Base-by-base conservation (phyloP, 2,888 invertebrate species). In the Axea sp. region DNA sequence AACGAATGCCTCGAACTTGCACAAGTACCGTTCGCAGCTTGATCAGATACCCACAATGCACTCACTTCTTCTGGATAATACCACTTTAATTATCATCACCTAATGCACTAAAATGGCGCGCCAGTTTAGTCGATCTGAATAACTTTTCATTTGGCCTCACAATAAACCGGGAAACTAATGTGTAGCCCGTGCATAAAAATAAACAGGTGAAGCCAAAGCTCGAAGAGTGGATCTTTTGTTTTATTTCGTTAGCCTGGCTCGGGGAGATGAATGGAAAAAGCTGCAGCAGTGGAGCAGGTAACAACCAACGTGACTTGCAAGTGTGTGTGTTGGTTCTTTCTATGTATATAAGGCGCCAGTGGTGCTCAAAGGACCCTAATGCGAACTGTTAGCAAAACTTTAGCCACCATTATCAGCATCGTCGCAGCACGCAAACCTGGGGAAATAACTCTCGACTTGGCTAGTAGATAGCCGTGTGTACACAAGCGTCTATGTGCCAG, bases 401-500 rank as follows among this genome's bases (percentile, higher is more conserved):
- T 28, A 28, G 30, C 28, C 28, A 28, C 31, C 47, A 45, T 26
- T 69, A 53, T 45, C 33, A 39, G 33, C 51, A 30, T 12, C 12
- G 59, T 28, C 11, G 55, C 45, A 55, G 45, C 35, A 60, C 15
- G 57, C 51, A 79, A 80, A 77, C 72, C 76, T 74, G 75, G 73
- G 74, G 77, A 73, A 78, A 77, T 73, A 75, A 76, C 67, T 71
- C 47, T 51, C 72, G 39, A 74, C 64, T 79, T 59, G 77, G 77
- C 75, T 62, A 51, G 76, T 69, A 69, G 75, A 76, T 68, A 64
- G 76, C 76, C 72, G 22, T 47, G 17, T 75, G 72, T 75, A 75
- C 73, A 64, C 74, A 76, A 8, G 3, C 45, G 71, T 30, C 12
- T 57, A 65, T 76, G 78, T 77, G 81, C 80, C 80, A 81, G 81